Evolutionary conservation across 37 sponge, comb jelly and placozoan genomes (phyloP), one percentile per base, ranked within the genome.

Genomic region (Ephydatia muelleri): DNA sequence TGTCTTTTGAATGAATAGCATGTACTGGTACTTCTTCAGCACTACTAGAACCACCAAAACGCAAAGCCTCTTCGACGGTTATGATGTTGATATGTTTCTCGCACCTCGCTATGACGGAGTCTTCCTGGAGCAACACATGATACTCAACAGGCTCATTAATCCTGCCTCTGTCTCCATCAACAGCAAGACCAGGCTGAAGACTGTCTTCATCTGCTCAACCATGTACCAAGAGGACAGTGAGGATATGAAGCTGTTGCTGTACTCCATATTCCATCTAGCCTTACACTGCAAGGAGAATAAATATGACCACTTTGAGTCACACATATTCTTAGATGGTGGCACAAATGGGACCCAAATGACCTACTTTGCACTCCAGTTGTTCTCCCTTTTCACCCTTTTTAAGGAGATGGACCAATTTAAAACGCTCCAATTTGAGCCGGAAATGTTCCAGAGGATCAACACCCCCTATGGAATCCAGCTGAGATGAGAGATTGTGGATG

Each of bases 291-390:
- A 67, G 69, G 80, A 37, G 4, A 49, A 83, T 19, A 57, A 29
- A 34, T 43, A 4, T 21, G 48, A 83, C n/a, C 72, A 32, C 39
- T 88, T 80, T 49, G 94, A 96, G 39, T 93, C 96, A 27, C 96
- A 96, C 68, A 91, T 96, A 25, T 96, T 93, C 75, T 92, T 95
- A 40, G 96, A 96, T 47, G 91, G 89, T 27, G 96, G 88, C 28
- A 74, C 84, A 31, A 79, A 77, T 49, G 96, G 85, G 9, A 82
- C 71, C 39, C 88, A 96, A 31, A 33, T 92, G 6, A 81, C 67
- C n/a, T 66, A 85, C 25, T 96, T 74, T 86, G 93, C 87, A 3
- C 48, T 92, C 16, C 94, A 93, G 78, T 82, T 96, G 9, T 66
- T 96, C 66, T 85, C 92, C 35, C 75, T 96, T 25, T 47, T 96